These are phyloP conservation scores for Cyclargus thomasi DNA, from an alignment of 1,140 invertebrate genomes.

Conservation along the genomic window DNA sequence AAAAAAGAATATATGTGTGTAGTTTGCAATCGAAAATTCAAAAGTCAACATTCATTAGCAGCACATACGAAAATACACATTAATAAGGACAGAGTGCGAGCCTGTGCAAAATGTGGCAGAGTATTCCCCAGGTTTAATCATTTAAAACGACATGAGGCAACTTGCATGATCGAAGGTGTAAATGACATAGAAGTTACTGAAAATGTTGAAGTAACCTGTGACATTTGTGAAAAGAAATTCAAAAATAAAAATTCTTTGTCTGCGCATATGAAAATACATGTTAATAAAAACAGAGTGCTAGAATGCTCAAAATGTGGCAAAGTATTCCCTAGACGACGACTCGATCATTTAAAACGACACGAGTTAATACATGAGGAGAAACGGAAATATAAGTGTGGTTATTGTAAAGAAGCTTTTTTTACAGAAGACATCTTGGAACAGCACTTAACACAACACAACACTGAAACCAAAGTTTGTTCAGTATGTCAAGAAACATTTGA, in stretches of 20 bases:
- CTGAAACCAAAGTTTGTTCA: constrained; percentile 49
- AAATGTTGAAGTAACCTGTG: background rate
- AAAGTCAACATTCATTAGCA: constrained; percentile 52
- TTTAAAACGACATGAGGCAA: constrained; percentile 71
- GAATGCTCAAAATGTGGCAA: constrained; percentile 69
- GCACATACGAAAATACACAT: constrained; percentile 66
- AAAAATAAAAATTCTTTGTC: constrained; percentile 58
- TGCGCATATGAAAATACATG: constrained; percentile 65
- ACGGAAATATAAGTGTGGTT: constrained; percentile 56
- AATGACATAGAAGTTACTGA: background rate
- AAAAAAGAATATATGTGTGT: constrained; percentile 7
- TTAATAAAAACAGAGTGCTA: constrained; percentile 56
- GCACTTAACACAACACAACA: constrained; percentile 76
- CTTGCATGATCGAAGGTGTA: background rate
- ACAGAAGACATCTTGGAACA: constrained; percentile 73
- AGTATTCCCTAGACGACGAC: constrained; percentile 72
- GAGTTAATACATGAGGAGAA: constrained; percentile 69
- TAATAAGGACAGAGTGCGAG: constrained; percentile 55
- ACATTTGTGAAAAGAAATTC: constrained; percentile 33
- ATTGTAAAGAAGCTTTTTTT: constrained; percentile 72
- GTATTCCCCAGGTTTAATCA: constrained; percentile 72
- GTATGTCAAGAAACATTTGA: constrained; percentile 51
- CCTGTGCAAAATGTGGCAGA: constrained; percentile 69
- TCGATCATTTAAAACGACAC: constrained; percentile 74
- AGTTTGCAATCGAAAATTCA: constrained; percentile 34